A percentile compares a stretch with the other conserved stretches of the same genome.
phyloP scores from a whole-genome alignment of 2,888 invertebrate genomes.

The Dermolepida albohirtum region DNA sequence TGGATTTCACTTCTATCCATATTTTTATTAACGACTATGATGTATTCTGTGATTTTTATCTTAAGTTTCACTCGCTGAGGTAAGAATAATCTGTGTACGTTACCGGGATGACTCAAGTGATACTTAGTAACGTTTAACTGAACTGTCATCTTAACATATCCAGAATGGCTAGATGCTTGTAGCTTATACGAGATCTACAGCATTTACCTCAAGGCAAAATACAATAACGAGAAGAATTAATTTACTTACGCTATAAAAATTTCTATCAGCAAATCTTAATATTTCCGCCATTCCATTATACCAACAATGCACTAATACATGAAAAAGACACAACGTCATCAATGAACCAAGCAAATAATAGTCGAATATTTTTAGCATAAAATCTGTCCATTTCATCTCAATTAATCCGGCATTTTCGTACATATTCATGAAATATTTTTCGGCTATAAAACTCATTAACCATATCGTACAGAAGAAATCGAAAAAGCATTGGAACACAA shows the following conservation, averaged over 20 bases:
- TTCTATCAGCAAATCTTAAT: too few relatives aligned
- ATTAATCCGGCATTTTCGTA: constrained; percentile 74
- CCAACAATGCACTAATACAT: constrained; percentile 69
- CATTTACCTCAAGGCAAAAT: not conserved
- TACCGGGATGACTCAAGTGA: too few relatives aligned
- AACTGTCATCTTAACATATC: too few relatives aligned
- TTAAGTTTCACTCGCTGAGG: too few relatives aligned
- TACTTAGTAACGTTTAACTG: too few relatives aligned
- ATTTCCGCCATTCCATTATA: too few relatives aligned
- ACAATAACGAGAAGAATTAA: too few relatives aligned
- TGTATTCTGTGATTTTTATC: too few relatives aligned
- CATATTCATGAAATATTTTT: constrained; percentile 78
- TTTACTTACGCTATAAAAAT: not conserved
- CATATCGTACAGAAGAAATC: constrained; percentile 86
- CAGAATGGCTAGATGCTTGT: not conserved
- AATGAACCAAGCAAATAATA: constrained; percentile 81
- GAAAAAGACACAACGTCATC: constrained; percentile 65
- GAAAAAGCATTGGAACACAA: constrained; percentile 75
- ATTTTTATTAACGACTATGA: too few relatives aligned
- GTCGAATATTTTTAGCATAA: constrained; percentile 76
- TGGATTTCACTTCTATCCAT: too few relatives aligned
- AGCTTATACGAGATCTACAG: not conserved
- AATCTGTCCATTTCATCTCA: constrained; percentile 64
- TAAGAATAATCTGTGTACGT: too few relatives aligned
- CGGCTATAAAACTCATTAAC: constrained; percentile 84